Evolutionary conservation across 2,888 invertebrate genomes (phyloP).

Genomic region (Ligdia adustata): DNA sequence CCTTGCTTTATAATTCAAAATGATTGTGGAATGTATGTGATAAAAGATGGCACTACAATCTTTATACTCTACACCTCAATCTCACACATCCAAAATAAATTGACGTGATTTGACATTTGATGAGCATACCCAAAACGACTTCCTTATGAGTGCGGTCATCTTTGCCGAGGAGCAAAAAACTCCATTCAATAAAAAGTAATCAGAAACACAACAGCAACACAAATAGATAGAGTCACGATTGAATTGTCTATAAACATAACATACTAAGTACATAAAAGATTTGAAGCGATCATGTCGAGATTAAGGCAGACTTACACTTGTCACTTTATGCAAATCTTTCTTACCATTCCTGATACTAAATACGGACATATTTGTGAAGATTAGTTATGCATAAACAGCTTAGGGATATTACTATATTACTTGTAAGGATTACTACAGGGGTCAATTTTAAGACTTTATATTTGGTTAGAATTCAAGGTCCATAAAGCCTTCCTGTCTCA

Average conservation of each 20-base stretch:
- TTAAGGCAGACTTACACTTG: constrained; percentile 40
- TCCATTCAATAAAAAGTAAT: constrained; percentile 13
- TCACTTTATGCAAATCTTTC: constrained; percentile 63
- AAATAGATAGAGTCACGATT: constrained; percentile 19
- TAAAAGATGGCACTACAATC: no score
- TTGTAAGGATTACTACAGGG: constrained; percentile 37
- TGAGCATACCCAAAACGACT: constrained; percentile 20
- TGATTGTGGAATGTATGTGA: no score
- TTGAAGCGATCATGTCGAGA: constrained; percentile 22
- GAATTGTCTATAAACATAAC: constrained; percentile 15
- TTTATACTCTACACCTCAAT: no score
- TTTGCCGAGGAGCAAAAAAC: constrained; percentile 19
- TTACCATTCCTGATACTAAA: constrained; percentile 50
- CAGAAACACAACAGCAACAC: constrained; percentile 12
- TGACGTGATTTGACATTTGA: constrained; percentile 12
- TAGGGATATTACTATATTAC: constrained; percentile 38
- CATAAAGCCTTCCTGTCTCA: constrained; percentile 17
- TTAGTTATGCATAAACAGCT: constrained; percentile 42
- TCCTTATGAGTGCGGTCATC: constrained; percentile 28
- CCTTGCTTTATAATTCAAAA: no score
- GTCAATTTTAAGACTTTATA: constrained; percentile 42
- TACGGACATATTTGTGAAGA: constrained; percentile 41
- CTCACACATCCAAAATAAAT: constrained; percentile 5
- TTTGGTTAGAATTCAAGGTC: constrained; percentile 22
- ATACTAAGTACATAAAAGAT: constrained; percentile 3